Evolutionary conservation across 2,113 vertebrate species (phyloP).

Genomic region (Acanthochromis polyacanthus): DNA sequence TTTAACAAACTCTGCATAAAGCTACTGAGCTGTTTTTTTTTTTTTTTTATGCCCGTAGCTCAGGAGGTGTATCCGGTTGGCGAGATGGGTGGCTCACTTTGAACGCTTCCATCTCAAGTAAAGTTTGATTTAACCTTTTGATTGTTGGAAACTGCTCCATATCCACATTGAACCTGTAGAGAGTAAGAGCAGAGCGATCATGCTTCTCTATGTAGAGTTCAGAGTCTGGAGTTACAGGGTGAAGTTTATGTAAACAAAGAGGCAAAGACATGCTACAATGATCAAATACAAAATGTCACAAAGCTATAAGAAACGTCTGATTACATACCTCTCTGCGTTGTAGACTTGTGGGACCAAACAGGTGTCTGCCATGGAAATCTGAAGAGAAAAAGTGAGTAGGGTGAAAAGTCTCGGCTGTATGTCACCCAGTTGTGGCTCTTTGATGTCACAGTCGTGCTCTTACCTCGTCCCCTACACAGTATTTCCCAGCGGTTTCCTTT

Average conservation of each 20-base stretch:
- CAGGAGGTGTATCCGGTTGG: conserved; percentile 93
- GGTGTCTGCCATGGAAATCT: conserved; percentile 97
- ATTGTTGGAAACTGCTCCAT: conserved; percentile 89
- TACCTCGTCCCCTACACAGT: conserved; percentile 94
- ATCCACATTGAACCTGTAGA: conserved; percentile 92
- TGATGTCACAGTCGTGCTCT: conserved; percentile 33
- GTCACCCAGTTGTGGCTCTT: background rate
- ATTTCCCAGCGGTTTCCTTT: conserved; percentile 88
- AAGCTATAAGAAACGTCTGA: too few species aligned
- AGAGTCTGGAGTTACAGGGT: background rate
- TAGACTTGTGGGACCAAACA: conserved; percentile 95
- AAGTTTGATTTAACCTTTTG: conserved; percentile 88
- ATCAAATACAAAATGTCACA: too few species aligned
- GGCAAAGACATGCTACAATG: background rate
- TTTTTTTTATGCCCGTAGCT: conserved; percentile 83
- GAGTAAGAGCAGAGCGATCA: conserved; percentile 1
- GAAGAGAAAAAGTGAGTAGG: conserved; percentile 30
- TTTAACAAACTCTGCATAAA: conserved; percentile 6
- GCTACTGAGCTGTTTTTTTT: conserved; percentile 42
- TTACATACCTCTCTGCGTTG: conserved; percentile 92
- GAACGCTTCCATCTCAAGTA: conserved; percentile 91
- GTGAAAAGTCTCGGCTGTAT: background rate
- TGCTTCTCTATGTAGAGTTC: background rate
- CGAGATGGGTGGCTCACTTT: conserved; percentile 88
- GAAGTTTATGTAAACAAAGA: background rate